Evolutionary conservation across 2,113 vertebrate species (phyloP).

Genomic region (Meriones unguiculatus): DNA sequence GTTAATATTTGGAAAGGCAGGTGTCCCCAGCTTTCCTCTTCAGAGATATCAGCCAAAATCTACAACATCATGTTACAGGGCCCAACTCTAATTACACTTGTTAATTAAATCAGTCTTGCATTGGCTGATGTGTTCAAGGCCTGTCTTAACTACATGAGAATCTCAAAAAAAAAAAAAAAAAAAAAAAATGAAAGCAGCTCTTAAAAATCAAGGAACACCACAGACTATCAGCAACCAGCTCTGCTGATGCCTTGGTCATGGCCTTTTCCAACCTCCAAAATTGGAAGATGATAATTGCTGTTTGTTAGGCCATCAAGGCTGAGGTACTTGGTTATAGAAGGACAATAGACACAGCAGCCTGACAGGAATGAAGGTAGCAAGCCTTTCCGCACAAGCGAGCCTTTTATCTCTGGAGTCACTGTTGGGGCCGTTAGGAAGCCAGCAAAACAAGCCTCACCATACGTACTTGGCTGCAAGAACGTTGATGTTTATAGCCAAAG

Average conservation of each 20-base stretch:
- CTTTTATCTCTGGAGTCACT: not conserved
- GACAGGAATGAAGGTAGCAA: not conserved
- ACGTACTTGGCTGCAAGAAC: not conserved
- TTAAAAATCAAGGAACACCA: not conserved
- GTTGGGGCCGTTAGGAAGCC: not conserved
- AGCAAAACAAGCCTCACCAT: not conserved
- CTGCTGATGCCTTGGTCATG: not conserved
- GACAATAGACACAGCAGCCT: not conserved
- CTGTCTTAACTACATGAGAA: not conserved
- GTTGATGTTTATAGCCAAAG: not conserved
- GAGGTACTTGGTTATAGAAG: not conserved
- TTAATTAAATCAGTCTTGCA: conserved; percentile 20
- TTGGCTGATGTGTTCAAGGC: not conserved
- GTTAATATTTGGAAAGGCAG: conserved; percentile 35
- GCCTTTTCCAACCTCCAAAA: not conserved
- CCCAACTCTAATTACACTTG: not conserved
- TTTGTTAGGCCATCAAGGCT: no score
- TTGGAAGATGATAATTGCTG: not conserved
- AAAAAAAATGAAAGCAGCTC: not conserved
- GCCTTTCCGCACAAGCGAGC: not conserved
- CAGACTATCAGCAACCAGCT: not conserved
- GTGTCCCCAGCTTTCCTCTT: not conserved
- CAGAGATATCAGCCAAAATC: not conserved
- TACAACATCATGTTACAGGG: not conserved
- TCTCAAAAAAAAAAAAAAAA: not conserved